A percentile compares a stretch with the other conserved stretches of the same genome.
Conservation (phyloP, 2,888 invertebrate genomes). For the Adelognathus sp. region DNA sequence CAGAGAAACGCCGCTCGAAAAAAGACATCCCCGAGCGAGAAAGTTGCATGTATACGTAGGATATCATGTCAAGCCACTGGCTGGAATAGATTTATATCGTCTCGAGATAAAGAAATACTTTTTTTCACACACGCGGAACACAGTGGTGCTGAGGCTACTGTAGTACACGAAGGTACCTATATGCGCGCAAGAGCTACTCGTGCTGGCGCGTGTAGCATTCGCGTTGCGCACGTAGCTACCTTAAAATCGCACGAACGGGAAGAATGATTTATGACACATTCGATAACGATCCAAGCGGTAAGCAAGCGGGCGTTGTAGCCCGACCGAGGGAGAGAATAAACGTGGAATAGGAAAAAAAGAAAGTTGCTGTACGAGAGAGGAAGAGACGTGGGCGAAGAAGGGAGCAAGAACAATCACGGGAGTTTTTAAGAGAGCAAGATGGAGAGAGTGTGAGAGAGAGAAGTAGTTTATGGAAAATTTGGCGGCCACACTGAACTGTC, state of each 20-base stretch:
- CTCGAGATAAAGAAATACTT: constrained; percentile 57
- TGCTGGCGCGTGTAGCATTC: constrained; percentile 55
- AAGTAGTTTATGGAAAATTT: constrained; percentile 44
- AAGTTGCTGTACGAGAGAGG: constrained; percentile 25
- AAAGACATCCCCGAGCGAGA: constrained; percentile 35
- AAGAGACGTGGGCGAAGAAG: constrained; percentile 11
- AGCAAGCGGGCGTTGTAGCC: constrained; percentile 39
- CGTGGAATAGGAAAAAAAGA: not conserved
- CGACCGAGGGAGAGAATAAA: constrained; percentile 14
- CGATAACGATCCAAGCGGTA: constrained; percentile 67
- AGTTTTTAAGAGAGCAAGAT: not conserved
- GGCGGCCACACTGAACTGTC: constrained; percentile 25
- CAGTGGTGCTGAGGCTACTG: constrained; percentile 8
- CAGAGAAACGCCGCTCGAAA: constrained; percentile 34
- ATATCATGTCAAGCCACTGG: constrained; percentile 42
- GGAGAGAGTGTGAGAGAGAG: constrained; percentile 17
- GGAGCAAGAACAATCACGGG: constrained; percentile 24
- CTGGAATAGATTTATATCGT: constrained; percentile 59
- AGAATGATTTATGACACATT: constrained; percentile 68
- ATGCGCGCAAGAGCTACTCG: constrained; percentile 25
- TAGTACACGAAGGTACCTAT: constrained; percentile 3
- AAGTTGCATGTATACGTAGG: constrained; percentile 22
- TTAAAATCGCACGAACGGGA: constrained; percentile 59
- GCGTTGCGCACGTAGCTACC: constrained; percentile 58
- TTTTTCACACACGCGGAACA: constrained; percentile 55